phyloP scores from a whole-genome alignment of 2,888 invertebrate species.

The Mythimna lalbum region DNA sequence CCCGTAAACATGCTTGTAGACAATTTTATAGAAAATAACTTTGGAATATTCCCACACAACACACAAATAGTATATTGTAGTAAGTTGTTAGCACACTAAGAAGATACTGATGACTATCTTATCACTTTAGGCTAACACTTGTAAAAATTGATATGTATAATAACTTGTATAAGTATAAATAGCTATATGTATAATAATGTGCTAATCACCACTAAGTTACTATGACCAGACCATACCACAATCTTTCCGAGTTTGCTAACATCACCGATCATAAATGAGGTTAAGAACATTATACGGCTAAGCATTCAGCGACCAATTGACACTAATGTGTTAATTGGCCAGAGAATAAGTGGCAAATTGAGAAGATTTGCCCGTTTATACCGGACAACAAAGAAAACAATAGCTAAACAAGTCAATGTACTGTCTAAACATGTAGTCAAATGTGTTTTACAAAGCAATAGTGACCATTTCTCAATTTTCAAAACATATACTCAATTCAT shows the following conservation, averaged over 20 bases:
- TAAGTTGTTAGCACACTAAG: constrained; percentile 1
- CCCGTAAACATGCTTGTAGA: not conserved
- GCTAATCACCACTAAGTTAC: constrained; percentile 22
- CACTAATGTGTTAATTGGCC: constrained; percentile 56
- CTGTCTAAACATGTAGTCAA: not conserved
- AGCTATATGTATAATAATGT: not conserved
- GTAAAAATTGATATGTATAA: not conserved
- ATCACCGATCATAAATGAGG: constrained; percentile 50
- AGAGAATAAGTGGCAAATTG: constrained; percentile 53
- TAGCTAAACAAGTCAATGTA: constrained; percentile 16
- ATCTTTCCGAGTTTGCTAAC: constrained; percentile 18
- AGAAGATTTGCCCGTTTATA: constrained; percentile 27
- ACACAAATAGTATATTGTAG: not conserved
- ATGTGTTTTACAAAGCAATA: not conserved
- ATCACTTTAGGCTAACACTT: constrained; percentile 7
- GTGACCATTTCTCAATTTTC: not conserved
- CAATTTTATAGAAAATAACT: no score
- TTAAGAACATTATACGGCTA: constrained; percentile 45
- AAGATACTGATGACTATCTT: constrained; percentile 11
- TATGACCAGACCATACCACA: constrained; percentile 6
- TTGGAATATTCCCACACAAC: not conserved
- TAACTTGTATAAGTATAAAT: not conserved
- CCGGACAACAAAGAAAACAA: constrained; percentile 13
- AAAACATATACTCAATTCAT: not conserved
- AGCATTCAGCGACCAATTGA: constrained; percentile 51